Conservation (phyloP, 1,140 invertebrate genomes). For the Rhagoletis zephyria region DNA sequence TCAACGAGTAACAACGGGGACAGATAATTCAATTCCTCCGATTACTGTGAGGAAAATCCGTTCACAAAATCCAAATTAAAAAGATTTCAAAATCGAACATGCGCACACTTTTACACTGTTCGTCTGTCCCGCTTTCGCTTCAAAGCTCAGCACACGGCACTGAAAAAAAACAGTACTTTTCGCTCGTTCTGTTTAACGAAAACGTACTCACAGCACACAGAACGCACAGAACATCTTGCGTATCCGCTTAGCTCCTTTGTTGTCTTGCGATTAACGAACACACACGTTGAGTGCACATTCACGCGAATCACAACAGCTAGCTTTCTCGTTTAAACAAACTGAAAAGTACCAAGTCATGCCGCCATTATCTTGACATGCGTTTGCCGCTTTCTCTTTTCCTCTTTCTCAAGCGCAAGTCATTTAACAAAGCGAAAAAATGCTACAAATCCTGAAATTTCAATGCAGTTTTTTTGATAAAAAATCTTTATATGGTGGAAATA, state of each 20-base stretch:
- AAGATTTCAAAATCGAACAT: slow-evolving; percentile 13
- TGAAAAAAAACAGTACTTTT: neutral
- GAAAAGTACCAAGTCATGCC: neutral
- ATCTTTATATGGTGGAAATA: neutral
- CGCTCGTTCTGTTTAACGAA: neutral
- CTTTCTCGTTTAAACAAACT: slow-evolving; percentile 8
- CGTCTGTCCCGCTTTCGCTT: neutral
- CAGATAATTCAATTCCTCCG: slow-evolving; percentile 27
- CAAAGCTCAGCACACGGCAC: neutral
- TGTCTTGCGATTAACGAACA: neutral
- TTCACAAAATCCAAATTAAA: slow-evolving; percentile 32
- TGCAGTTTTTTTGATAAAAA: neutral
- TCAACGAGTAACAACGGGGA: slow-evolving; percentile 10
- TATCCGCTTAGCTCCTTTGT: slow-evolving; percentile 25
- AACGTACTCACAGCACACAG: neutral
- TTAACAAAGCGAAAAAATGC: neutral
- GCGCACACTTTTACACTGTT: neutral
- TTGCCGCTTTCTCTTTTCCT: slow-evolving; percentile 18
- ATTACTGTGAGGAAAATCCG: slow-evolving; percentile 22
- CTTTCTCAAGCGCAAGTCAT: slow-evolving; percentile 38
- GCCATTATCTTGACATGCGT: neutral
- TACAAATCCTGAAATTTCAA: neutral
- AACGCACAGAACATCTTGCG: neutral
- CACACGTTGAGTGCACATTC: slow-evolving; percentile 5
- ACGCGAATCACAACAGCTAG: neutral